Evolutionary conservation across 35 echinoderm and acorn worm species (phyloP), one percentile per base, ranked within the genome.

Genomic region (Acanthaster planci): DNA sequence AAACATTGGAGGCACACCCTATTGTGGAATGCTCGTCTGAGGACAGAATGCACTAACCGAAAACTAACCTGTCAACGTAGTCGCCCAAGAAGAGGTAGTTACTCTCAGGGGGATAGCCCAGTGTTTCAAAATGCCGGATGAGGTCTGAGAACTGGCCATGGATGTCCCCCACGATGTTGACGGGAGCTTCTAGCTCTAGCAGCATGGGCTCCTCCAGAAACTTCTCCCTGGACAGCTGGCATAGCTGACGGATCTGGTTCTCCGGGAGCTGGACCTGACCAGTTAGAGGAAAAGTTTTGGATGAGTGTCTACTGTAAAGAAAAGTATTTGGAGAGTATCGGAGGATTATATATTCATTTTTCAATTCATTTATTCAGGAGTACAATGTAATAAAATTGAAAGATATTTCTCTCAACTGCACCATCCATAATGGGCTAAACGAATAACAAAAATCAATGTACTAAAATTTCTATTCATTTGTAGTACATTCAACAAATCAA

Each of bases 81-180:
- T 99, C 96, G 21, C 96, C 96, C 38, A 99, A 83, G 67, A 99
- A 94, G 34, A 99, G 92, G 76, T 94, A 99, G 44, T 99, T 99
- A 22, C 92, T 76, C 10, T 93, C 88, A 1, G 96, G 96, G 40
- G 96, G 96, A 76, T 67, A 99, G 7, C 96, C 83, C 40, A 86
- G 82, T 42, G 93, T 90, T 27, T 99, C 96, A 86, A 99, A 99
- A 76, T 99, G 96, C 19, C 96, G 67, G 50, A 99, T 85, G 44
- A 99, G 64, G 59, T 99, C 96, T 51, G 84, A 77, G 30, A 89
- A 99, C 78, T 99, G 96, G 29, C 96, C 96, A 51, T 99, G 96
- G 51, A 99, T 99, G 77, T 99, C 96, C 17, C 96, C 96, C 7
- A 99, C 96, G 27, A 99, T 99, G 37, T 94, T 99, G 76, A 94